Conservation (phyloP, 2,797 vertebrate species). For the Sebastes dallii region DNA sequence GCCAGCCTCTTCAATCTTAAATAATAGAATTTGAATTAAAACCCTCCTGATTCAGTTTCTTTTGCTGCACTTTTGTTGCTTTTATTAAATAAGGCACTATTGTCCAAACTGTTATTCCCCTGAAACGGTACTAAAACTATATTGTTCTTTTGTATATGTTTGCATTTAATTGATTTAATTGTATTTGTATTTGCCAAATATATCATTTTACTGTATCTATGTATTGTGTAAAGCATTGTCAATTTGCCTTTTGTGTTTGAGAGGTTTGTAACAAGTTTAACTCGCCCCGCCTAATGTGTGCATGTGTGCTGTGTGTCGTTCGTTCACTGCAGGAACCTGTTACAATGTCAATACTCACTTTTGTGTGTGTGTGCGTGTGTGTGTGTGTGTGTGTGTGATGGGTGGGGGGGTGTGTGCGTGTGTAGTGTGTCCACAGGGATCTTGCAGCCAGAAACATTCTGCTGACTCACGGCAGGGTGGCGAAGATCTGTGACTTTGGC, state of each 20-base stretch:
- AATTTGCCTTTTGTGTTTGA: conserved; percentile 2
- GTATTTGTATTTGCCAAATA: neutral
- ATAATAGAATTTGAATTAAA: neutral
- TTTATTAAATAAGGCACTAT: neutral
- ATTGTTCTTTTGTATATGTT: neutral
- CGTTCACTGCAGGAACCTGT: conserved; percentile 17
- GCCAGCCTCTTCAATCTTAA: neutral
- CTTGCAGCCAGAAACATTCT: conserved; percentile 96
- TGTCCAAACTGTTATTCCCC: neutral
- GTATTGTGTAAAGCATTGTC: neutral
- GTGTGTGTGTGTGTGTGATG: conserved; percentile 80
- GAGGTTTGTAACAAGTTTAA: neutral
- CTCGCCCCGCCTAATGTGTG: neutral
- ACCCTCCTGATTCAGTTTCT: neutral
- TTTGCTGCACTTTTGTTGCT: neutral
- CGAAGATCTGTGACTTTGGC: conserved; percentile 99
- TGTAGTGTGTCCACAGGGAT: conserved; percentile 96
- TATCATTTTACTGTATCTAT: neutral
- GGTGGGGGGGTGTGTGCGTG: conserved; percentile 57
- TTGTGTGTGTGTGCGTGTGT: conserved; percentile 83
- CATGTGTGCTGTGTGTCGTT: neutral
- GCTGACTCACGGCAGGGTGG: conserved; percentile 94
- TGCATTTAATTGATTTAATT: neutral
- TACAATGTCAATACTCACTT: conserved; percentile 31
- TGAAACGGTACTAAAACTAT: neutral